Evolutionary conservation across 2,888 invertebrate species (phyloP).

Genomic region (Protophormia terraenovae): DNA sequence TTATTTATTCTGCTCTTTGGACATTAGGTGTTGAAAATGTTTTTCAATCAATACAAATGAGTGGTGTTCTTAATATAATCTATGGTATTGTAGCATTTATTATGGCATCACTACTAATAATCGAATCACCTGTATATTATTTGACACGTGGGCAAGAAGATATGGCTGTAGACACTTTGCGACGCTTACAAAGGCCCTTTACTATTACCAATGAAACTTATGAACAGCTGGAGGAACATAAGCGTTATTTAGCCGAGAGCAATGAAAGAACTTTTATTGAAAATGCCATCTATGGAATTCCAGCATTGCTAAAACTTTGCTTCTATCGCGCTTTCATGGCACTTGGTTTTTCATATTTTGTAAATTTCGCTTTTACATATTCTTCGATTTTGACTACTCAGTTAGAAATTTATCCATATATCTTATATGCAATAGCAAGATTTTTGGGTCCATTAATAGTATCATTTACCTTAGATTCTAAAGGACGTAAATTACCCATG

Average conservation of each 20-base stretch:
- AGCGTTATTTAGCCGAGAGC: constrained; percentile 74
- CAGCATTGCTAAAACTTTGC: constrained; percentile 71
- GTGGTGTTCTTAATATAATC: constrained; percentile 71
- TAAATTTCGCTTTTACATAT: constrained; percentile 40
- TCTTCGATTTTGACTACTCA: neutral
- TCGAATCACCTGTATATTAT: constrained; percentile 76
- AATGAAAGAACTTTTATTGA: constrained; percentile 52
- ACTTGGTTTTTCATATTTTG: constrained; percentile 70
- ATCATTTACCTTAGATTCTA: constrained; percentile 68
- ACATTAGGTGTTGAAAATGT: neutral
- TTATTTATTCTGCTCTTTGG: constrained; percentile 60
- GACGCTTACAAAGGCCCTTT: constrained; percentile 73
- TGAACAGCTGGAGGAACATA: constrained; percentile 74
- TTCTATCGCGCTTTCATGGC: constrained; percentile 72
- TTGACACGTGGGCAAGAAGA: constrained; percentile 73
- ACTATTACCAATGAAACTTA: constrained; percentile 72
- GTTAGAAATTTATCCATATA: constrained; percentile 58
- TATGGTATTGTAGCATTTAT: constrained; percentile 71
- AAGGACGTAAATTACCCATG: constrained; percentile 73
- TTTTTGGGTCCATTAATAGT: constrained; percentile 66
- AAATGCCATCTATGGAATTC: constrained; percentile 68
- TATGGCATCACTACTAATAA: constrained; percentile 61
- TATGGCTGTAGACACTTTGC: constrained; percentile 73
- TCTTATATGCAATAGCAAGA: constrained; percentile 69
- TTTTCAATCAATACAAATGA: constrained; percentile 66